Base-by-base conservation (phyloP, 1,140 invertebrate genomes). In the Campoletis sonorensis region DNA sequence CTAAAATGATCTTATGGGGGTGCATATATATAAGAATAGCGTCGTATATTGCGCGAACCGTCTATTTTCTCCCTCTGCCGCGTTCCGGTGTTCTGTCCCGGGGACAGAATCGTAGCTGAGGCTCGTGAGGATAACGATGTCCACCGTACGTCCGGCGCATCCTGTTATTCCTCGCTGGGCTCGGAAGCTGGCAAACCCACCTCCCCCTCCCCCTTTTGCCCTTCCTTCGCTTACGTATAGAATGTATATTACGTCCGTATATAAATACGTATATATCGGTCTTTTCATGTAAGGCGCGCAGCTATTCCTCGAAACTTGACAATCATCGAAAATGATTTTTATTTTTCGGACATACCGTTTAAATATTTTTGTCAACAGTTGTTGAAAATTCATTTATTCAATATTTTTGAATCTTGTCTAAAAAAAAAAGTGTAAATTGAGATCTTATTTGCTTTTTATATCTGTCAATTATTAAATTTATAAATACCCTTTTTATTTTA, bases 71-170 rank as follows among this genome's bases (percentile, higher is more conserved):
- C 61, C 21, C 61, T 26, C 23, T 61, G 4, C 61, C 21, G 23
- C 21, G 61, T 64, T 64, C 61, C 23, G 23, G 61, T 26, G 21
- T 64, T 23, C 23, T 64, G 23, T 64, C 61, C 61, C 61, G 3
- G 16, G 51, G 16, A 54, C 51, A 21, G 16, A 18, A 54, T 54
- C 16, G 51, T 54, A 54, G 51, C 51, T n/a, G 51, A 27, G 61
- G 61, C 21, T 64, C 23, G 61, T 23, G 61, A 64, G 23, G 61
- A 64, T 64, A 64, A 64, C 61, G 61, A 64, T 64, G 61, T 64
- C 61, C 61, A 27, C 23, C 58, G 61, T 64, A 64, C 61, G 61
- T 26, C 23, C 21, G 61, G 61, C 2, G 61, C 61, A 64, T 64
- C 23, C 61, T 64, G 61, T 64, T 26, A 64, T 64, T 64, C 61